Evolutionary conservation across 2,113 vertebrate species (phyloP), one percentile per base, ranked within the genome.

Genomic region (Lycaon pictus): DNA sequence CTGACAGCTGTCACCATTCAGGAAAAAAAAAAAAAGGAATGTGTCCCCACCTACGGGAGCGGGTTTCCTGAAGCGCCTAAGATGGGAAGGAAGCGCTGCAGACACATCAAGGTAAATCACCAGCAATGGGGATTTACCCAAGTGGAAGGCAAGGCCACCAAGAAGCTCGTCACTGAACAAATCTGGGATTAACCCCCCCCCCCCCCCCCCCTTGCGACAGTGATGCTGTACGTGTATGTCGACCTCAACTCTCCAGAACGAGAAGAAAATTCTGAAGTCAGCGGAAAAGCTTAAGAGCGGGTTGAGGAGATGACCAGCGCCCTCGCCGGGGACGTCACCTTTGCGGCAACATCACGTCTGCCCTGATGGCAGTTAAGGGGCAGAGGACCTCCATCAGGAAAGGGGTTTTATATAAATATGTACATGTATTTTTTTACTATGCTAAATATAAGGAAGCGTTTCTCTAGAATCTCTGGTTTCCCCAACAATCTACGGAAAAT

Each of bases 381-480:
- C 19, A 93, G 56, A 23, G 5, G 37, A 12, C 3, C 19, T 9
- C 25, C 55, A 53, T 7, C 55, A 76, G 81, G 29, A 58, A 93
- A 84, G 19, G 23, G 55, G 51, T 77, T 67, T 35, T 69, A n/a
- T 69, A n/a, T 19, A 69, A 69, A 69, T 9, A n/a, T 32, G 16
- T 32, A 20, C 20, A 58, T 20, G 1, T 23, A 2, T 63, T 63
- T 63, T n/a, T 9, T 22, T n/a, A 67, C 9, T 27, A 55, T 0
- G 3, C 60, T 25, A 48, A 93, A 53, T 0, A 11, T 48, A 67
- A 92, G 35, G 48, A 94, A 83, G 67, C n/a, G 62, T 29, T 93
- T 90, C 53, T 94, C 95, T 58, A 97, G 35, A 81, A 13, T 35
- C 62, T 63, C 56, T 6, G 35, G 22, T 79, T 90, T 83, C 79